A percentile compares a stretch with the other conserved stretches of the same genome.
phyloP scores from a whole-genome alignment of 1,140 invertebrate species.

The Holotrichia oblita region DNA sequence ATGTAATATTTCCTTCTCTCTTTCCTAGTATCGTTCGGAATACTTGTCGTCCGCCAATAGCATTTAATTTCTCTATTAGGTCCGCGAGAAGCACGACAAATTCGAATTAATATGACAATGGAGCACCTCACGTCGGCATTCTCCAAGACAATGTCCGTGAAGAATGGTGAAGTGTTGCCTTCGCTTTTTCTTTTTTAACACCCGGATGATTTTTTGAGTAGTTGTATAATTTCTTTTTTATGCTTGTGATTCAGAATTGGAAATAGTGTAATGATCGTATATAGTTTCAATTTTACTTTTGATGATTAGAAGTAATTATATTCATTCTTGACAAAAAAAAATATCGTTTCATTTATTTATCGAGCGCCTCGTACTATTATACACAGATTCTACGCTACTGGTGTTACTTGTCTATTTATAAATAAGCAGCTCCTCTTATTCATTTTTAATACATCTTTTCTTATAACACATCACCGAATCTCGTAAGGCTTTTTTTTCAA shows the following conservation, averaged over 20 bases:
- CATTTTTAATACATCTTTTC: too few species aligned
- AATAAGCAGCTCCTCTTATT: too few species aligned
- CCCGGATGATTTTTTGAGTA: background rate
- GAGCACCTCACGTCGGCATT: background rate
- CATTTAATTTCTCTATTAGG: background rate
- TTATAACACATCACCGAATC: too few species aligned
- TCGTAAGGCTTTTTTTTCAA: background rate
- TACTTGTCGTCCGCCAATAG: background rate
- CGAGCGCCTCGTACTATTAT: too few species aligned
- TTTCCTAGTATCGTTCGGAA: background rate
- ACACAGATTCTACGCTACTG: too few species aligned
- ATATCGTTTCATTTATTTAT: too few species aligned
- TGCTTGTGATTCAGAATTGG: background rate
- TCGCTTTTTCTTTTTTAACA: slow-evolving; percentile 4
- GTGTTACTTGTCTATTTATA: too few species aligned
- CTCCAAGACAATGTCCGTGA: slow-evolving; percentile 2
- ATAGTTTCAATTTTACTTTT: too few species aligned
- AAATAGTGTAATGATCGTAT: background rate
- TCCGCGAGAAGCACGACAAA: background rate
- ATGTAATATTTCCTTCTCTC: background rate
- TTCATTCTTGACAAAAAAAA: too few species aligned
- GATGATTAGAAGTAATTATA: too few species aligned
- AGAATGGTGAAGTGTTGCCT: slow-evolving; percentile 19
- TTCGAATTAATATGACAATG: slow-evolving; percentile 11
- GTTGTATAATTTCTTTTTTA: slow-evolving; percentile 4